These are phyloP conservation scores for Lasioglossum malachurum DNA, from an alignment of 2,888 invertebrate genomes.

Conservation along the genomic window DNA sequence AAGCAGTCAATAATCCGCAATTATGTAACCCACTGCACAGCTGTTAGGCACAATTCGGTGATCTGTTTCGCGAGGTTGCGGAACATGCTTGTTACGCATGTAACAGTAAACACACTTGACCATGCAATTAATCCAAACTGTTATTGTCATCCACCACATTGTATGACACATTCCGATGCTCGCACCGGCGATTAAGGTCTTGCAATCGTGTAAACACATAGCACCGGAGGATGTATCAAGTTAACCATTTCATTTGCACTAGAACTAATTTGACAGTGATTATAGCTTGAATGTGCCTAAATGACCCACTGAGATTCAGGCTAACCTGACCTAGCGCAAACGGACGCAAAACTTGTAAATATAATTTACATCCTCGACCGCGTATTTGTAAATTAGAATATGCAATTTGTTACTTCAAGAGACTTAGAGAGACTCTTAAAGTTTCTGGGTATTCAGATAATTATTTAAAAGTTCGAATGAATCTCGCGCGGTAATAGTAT, in stretches of 20 bases:
- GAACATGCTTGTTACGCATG: constrained; percentile 56
- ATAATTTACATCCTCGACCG: background rate
- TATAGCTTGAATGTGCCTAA: background rate
- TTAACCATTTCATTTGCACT: constrained; percentile 12
- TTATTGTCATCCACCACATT: constrained; percentile 44
- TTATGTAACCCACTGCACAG: constrained; percentile 27
- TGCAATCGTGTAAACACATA: constrained; percentile 28
- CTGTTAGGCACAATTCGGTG: constrained; percentile 40
- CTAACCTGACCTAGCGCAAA: background rate
- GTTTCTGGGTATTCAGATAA: too few species aligned
- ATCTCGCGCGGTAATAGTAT: too few species aligned
- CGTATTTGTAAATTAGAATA: background rate
- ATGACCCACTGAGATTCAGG: background rate
- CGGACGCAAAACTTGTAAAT: background rate
- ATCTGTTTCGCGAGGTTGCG: constrained; percentile 38
- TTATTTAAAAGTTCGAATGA: too few species aligned
- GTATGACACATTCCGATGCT: constrained; percentile 48
- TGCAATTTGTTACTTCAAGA: background rate
- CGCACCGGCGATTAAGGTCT: constrained; percentile 39
- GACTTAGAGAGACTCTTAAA: too few species aligned
- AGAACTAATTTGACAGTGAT: constrained; percentile 1
- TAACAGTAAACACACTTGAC: constrained; percentile 51
- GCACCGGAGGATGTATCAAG: background rate
- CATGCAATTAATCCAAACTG: constrained; percentile 57
- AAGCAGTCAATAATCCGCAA: constrained; percentile 28